Conservation (phyloP, 2,888 invertebrate genomes). For the Synanthedon tipuliformis region DNA sequence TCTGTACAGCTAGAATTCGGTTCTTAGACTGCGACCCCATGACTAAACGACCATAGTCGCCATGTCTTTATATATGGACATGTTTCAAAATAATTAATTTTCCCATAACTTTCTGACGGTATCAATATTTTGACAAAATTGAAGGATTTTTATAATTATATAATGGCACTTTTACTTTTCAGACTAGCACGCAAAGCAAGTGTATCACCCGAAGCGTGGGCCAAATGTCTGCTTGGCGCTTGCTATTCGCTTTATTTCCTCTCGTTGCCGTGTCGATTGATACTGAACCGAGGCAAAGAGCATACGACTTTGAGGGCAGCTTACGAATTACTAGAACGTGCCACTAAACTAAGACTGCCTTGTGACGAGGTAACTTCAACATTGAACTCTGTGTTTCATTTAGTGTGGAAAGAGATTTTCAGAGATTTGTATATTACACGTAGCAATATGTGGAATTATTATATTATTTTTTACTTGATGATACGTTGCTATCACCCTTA, state of each 20-base stretch:
- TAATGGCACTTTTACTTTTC: conserved; percentile 4
- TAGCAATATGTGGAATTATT: no score
- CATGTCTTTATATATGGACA: no score
- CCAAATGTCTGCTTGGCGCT: conserved; percentile 87
- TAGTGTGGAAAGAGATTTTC: no score
- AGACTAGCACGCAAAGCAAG: conserved; percentile 72
- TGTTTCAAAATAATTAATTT: no score
- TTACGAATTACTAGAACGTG: conserved; percentile 87
- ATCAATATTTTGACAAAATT: neutral
- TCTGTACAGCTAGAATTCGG: conserved; percentile 6
- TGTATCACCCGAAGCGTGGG: conserved; percentile 88
- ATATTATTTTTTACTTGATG: no score
- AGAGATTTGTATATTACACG: no score
- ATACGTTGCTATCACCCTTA: no score
- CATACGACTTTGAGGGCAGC: conserved; percentile 82
- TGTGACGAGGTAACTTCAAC: conserved; percentile 83
- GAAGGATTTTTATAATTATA: neutral
- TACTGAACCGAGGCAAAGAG: conserved; percentile 77
- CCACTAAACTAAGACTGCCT: conserved; percentile 86
- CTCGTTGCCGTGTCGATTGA: conserved; percentile 89
- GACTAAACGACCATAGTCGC: no score
- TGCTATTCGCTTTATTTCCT: conserved; percentile 97
- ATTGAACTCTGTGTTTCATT: no score
- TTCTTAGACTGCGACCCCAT: no score
- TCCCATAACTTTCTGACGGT: neutral